A percentile compares a stretch with the other conserved stretches of the same genome.
phyloP scores from a whole-genome alignment of 1,140 invertebrate species.

The Copidosoma floridanum region DNA sequence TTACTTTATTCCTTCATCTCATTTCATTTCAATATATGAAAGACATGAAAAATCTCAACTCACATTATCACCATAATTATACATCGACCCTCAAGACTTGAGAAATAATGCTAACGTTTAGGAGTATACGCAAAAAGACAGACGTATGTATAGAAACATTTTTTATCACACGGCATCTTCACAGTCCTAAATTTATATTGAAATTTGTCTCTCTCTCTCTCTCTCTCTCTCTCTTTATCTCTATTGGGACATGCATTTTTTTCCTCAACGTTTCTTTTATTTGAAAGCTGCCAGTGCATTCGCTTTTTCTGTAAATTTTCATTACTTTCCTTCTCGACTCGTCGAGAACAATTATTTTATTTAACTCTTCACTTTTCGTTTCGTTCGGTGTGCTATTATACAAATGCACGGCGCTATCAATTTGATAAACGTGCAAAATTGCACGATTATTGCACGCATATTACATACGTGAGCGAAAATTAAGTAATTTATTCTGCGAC shows the following conservation, averaged over 20 bases:
- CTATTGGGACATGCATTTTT: constrained; percentile 4
- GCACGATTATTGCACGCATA: constrained; percentile 5
- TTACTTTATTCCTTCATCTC: no score
- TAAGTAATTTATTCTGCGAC: constrained; percentile 23
- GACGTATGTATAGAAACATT: no score
- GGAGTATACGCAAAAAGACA: no score
- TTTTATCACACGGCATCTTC: constrained; percentile 15
- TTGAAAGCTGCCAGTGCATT: constrained; percentile 11
- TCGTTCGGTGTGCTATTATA: constrained; percentile 15
- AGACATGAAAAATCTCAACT: no score
- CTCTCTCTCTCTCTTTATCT: constrained; percentile 5
- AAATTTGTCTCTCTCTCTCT: constrained; percentile 26
- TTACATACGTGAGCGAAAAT: constrained; percentile 16
- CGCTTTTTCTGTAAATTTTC: not conserved
- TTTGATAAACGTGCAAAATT: constrained; percentile 1
- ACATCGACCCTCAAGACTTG: no score
- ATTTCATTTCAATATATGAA: no score
- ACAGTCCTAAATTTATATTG: no score
- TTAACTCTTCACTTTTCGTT: constrained; percentile 5
- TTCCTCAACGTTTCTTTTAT: constrained; percentile 12
- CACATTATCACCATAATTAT: no score
- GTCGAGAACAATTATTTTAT: constrained; percentile 16
- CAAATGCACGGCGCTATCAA: constrained; percentile 5
- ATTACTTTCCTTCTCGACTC: constrained; percentile 13
- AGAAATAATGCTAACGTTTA: no score